These are phyloP conservation scores for Gobius niger DNA, from an alignment of 2,113 vertebrate species.

Conservation along the genomic window DNA sequence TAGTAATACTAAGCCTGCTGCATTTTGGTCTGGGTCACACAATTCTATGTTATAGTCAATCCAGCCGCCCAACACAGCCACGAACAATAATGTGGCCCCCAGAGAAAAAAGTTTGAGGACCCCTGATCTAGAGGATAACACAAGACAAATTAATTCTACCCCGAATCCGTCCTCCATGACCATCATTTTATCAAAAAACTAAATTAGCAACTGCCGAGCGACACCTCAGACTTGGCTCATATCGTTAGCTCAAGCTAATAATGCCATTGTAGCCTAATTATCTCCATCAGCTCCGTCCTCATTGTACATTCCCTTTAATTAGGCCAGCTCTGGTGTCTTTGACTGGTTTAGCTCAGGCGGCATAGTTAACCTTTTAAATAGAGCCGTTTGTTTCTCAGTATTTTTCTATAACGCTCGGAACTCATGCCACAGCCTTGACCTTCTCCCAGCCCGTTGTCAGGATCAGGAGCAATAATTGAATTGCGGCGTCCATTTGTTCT, in stretches of 20 bases:
- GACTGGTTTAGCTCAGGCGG: constrained; percentile 5
- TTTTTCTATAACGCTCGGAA: constrained; percentile 25
- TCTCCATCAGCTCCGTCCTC: constrained; percentile 34
- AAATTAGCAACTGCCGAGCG: background rate
- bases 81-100: no score
- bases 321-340: constrained; percentile 25
- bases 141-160: background rate
- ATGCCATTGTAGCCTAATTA: constrained; percentile 18
- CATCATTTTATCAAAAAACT: background rate
- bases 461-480: constrained; percentile 60
- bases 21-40: no score
- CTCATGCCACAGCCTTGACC: constrained; percentile 39
- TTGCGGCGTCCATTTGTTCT: constrained; percentile 56
- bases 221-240: background rate
- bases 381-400: constrained; percentile 35
- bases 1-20: no score
- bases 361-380: constrained; percentile 54
- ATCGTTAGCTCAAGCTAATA: constrained; percentile 3
- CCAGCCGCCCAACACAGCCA: no score
- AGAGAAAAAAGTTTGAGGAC: no score
- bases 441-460: constrained; percentile 37
- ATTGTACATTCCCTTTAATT: constrained; percentile 34
- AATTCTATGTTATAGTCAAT: no score
- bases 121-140: no score
- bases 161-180: no score